Evolutionary conservation across 37 sponge, comb jelly and placozoan genomes (phyloP).

Genomic region (Haliclona indistincta): DNA sequence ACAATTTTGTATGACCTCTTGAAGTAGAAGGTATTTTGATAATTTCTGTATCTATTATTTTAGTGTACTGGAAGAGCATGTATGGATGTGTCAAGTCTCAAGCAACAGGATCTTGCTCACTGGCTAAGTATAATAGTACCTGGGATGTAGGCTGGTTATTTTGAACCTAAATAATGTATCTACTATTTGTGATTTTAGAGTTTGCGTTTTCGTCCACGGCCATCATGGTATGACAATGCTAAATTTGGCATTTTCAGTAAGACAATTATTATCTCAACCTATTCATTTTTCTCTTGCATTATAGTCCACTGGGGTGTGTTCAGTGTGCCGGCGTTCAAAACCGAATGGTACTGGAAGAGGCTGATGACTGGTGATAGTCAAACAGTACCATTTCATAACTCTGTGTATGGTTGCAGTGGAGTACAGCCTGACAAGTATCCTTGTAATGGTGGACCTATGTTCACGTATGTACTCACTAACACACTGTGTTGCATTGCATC

Average conservation of each 20-base stretch:
- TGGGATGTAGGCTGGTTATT: slow-evolving; percentile 44
- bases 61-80: slow-evolving; percentile 44
- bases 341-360: slow-evolving; percentile 77
- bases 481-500: no score
- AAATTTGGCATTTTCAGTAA: slow-evolving; percentile 58
- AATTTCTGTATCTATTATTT: neutral
- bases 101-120: slow-evolving; percentile 16
- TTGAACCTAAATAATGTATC: neutral
- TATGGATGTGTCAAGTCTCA: slow-evolving; percentile 26
- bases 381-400: slow-evolving; percentile 69
- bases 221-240: slow-evolving; percentile 76
- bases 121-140: slow-evolving; percentile 31
- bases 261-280: no score
- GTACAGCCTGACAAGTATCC: slow-evolving; percentile 62
- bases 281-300: no score
- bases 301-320: slow-evolving; percentile 69
- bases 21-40: slow-evolving; percentile 1
- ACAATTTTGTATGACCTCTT: neutral
- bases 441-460: neutral
- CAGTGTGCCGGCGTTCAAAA: slow-evolving; percentile 70
- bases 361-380: slow-evolving; percentile 46
- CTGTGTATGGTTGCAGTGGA: slow-evolving; percentile 74
- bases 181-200: slow-evolving; percentile 30
- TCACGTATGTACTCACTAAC: slow-evolving; percentile 1
- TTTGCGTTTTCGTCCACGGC: slow-evolving; percentile 57